Evolutionary conservation across 2,113 vertebrate species (phyloP).

Genomic region (Felis chaus): DNA sequence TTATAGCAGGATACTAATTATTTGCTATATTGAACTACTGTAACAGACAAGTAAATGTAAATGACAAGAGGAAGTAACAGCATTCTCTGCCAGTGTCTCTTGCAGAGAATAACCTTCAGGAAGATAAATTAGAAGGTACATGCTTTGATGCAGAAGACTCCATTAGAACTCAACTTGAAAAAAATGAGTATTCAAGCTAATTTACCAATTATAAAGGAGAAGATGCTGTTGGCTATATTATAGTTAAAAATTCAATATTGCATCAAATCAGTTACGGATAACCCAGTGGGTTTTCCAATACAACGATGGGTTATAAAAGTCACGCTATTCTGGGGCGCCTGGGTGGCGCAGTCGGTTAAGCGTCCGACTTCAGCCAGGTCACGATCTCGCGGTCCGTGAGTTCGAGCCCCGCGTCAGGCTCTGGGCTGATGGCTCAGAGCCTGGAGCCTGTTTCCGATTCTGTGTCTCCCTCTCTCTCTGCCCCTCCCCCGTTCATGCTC

Average conservation of each 20-base stretch:
- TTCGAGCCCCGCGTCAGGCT: too few species aligned
- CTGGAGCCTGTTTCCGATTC: too few species aligned
- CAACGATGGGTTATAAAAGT: not conserved
- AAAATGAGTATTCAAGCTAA: not conserved
- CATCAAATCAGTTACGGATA: not conserved
- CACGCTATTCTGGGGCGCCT: not conserved
- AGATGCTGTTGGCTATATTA: not conserved
- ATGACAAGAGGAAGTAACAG: not conserved
- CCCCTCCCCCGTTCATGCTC: too few species aligned
- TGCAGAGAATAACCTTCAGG: not conserved
- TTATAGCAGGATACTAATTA: not conserved
- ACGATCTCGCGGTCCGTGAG: too few species aligned
- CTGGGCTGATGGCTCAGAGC: too few species aligned
- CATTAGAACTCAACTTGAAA: conserved; percentile 1
- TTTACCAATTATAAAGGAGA: conserved; percentile 7
- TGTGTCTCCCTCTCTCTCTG: too few species aligned
- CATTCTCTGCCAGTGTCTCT: not conserved
- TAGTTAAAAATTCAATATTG: not conserved
- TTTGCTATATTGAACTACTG: not conserved
- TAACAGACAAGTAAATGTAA: not conserved
- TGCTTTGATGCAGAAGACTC: not conserved
- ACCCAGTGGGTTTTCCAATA: not conserved
- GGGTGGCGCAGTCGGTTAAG: too few species aligned
- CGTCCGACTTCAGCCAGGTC: too few species aligned
- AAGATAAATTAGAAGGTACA: conserved; percentile 12